Evolutionary conservation across 2,888 invertebrate species (phyloP).

Genomic region (Drosophila longiperda): DNA sequence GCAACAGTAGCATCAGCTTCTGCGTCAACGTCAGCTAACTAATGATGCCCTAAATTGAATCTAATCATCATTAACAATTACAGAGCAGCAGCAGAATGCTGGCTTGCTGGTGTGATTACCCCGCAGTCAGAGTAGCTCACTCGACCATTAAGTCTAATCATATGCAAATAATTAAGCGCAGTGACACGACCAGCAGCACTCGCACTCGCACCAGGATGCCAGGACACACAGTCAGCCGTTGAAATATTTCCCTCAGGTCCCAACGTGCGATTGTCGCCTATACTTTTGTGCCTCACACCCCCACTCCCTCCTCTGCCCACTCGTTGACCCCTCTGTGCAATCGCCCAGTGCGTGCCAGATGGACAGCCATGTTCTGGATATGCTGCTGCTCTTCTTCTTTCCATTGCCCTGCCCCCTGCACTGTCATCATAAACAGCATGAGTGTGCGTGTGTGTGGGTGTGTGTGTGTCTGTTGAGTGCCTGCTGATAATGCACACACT

Average conservation of each 20-base stretch:
- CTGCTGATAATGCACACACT: conserved; percentile 84
- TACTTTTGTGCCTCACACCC: conserved; percentile 53
- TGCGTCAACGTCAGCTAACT: conserved; percentile 73
- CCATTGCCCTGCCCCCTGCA: conserved; percentile 23
- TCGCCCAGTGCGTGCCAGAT: conserved; percentile 48
- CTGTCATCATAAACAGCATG: conserved; percentile 41
- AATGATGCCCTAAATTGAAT: conserved; percentile 85
- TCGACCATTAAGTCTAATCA: conserved; percentile 79
- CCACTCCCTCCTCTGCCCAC: not conserved
- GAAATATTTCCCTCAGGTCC: conserved; percentile 83
- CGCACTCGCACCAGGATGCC: conserved; percentile 16
- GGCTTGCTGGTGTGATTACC: conserved; percentile 69
- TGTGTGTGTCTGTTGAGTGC: conserved; percentile 43
- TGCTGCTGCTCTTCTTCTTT: conserved; percentile 9
- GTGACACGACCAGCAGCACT: conserved; percentile 49
- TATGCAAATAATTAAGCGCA: conserved; percentile 84
- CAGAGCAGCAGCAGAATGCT: conserved; percentile 58
- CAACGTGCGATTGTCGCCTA: conserved; percentile 76
- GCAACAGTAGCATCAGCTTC: conserved; percentile 41
- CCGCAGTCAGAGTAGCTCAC: conserved; percentile 57
- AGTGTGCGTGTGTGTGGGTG: conserved; percentile 1
- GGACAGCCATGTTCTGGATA: conserved; percentile 45
- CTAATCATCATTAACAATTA: conserved; percentile 85
- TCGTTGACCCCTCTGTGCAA: not conserved
- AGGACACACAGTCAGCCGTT: conserved; percentile 54